Conservation (phyloP, 2,888 invertebrate genomes). For the Andrena trimmerana region DNA sequence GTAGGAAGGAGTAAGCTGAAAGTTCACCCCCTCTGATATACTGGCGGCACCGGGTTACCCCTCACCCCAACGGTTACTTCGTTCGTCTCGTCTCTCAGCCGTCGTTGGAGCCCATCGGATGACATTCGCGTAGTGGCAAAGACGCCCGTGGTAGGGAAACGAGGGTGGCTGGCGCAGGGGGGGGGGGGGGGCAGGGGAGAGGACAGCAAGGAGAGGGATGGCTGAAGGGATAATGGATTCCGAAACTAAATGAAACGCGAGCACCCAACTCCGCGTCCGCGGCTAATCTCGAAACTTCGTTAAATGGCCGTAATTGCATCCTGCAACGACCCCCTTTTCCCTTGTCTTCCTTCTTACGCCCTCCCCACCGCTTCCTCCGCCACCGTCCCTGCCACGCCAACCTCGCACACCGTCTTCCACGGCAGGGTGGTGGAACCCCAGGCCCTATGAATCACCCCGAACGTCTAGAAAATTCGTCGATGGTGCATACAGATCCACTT, state of each 20-base stretch:
- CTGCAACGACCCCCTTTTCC: slow-evolving; percentile 68
- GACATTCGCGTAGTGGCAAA: slow-evolving; percentile 53
- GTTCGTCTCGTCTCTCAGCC: slow-evolving; percentile 36
- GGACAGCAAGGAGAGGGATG: slow-evolving; percentile 23
- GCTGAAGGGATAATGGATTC: slow-evolving; percentile 81
- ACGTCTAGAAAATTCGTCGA: slow-evolving; percentile 59
- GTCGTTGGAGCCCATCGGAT: slow-evolving; percentile 55
- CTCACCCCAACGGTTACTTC: not conserved
- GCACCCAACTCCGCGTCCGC: slow-evolving; percentile 73
- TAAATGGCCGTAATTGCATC: slow-evolving; percentile 83
- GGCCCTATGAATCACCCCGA: slow-evolving; percentile 44
- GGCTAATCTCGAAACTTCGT: slow-evolving; percentile 83
- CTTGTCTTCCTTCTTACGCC: slow-evolving; percentile 58
- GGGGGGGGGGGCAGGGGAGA: not conserved
- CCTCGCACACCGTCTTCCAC: not conserved
- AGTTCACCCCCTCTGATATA: slow-evolving; percentile 57
- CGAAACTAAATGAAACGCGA: slow-evolving; percentile 81
- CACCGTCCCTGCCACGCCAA: not conserved
- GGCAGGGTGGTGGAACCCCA: not conserved
- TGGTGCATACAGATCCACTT: slow-evolving; percentile 49
- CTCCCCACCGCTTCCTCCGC: too few species aligned
- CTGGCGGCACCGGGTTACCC: slow-evolving; percentile 12
- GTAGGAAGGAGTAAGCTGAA: slow-evolving; percentile 58
- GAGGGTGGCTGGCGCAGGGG: slow-evolving; percentile 4
- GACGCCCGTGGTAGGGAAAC: slow-evolving; percentile 21